Evolutionary conservation across 2,797 vertebrate species (phyloP).

Genomic region (Propithecus perrieri): DNA sequence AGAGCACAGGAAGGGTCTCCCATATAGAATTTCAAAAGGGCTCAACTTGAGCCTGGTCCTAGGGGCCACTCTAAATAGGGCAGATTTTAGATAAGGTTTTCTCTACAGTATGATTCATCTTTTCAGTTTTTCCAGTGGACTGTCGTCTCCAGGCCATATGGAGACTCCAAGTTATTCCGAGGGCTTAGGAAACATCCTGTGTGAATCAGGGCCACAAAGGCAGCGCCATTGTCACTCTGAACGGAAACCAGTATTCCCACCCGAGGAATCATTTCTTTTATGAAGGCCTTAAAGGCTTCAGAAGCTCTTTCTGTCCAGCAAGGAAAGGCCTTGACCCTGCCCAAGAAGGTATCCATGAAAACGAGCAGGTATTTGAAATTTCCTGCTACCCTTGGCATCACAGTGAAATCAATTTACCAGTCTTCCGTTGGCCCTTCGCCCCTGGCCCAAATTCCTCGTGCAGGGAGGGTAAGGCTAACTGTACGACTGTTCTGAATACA

Average conservation of each 20-base stretch:
- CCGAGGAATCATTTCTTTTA: not conserved
- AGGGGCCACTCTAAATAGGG: not conserved
- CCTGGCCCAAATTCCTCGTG: not conserved
- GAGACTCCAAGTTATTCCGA: not conserved
- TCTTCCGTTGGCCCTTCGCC: too few relatives aligned
- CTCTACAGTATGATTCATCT: not conserved
- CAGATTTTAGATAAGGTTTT: not conserved
- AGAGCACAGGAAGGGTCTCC: not conserved
- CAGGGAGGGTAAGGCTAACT: not conserved
- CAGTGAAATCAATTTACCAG: not conserved
- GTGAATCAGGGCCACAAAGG: not conserved
- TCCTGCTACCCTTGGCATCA: not conserved
- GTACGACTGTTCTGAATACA: not conserved
- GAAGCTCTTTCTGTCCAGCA: not conserved
- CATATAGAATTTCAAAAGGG: not conserved
- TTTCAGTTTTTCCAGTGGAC: not conserved
- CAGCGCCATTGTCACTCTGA: not conserved
- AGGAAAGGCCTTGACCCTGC: not conserved
- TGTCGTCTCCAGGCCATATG: not conserved
- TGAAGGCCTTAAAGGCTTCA: not conserved
- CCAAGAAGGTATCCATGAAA: not conserved
- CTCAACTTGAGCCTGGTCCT: not conserved
- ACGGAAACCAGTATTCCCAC: not conserved
- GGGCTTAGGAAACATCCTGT: not conserved
- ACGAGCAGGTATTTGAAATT: not conserved